Evolutionary conservation across 2,888 invertebrate genomes (phyloP), one percentile per base, ranked within the genome.

Genomic region (Coelogynopora nodosa): DNA sequence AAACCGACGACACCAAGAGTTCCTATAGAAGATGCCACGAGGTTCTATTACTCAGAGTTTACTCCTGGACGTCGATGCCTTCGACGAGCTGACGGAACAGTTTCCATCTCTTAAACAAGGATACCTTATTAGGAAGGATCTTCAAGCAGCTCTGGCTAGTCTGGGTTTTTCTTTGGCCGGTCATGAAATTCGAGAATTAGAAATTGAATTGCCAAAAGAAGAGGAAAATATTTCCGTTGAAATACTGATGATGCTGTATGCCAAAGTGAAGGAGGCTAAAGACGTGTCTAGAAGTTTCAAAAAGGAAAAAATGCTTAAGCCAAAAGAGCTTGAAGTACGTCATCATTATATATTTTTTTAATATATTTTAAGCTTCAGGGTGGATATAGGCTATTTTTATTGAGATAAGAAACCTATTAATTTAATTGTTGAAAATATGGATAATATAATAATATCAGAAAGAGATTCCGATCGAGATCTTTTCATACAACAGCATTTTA

Each of bases 261-360:
- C 94, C 87, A 95, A 96, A 89, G 93, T 98, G 86, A 90, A 90
- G 86, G 95, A 96, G 92, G 95, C 96, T 67, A 85, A 85, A 74
- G 97, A 97, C 93, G 94, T 97, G 49, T 95, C 96, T 31, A 95
- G 95, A 90, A 95, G 95, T 89, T 98, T 98, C 93, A 97, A 97
- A 92, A 95, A 96, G 91, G 95, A 95, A 87, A 96, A 29, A 29
- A 74, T 85, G 0, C 28, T 85, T 23, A 74, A 26, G 0, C 23
- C 1, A 28, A 85, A 67, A 84, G 84, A 27, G 13, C 31, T 31
- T 31, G 84, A 31, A 2, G 49, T 49, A 49, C 5, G 18, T 49
- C n/a, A n/a, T n/a, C n/a, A n/a, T n/a, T n/a, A n/a, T n/a, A n/a
- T n/a, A n/a, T n/a, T n/a, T n/a, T n/a, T n/a, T n/a, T n/a, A n/a